Conservation (phyloP, 2,888 invertebrate species). For the Drosophila setosimentum region DNA sequence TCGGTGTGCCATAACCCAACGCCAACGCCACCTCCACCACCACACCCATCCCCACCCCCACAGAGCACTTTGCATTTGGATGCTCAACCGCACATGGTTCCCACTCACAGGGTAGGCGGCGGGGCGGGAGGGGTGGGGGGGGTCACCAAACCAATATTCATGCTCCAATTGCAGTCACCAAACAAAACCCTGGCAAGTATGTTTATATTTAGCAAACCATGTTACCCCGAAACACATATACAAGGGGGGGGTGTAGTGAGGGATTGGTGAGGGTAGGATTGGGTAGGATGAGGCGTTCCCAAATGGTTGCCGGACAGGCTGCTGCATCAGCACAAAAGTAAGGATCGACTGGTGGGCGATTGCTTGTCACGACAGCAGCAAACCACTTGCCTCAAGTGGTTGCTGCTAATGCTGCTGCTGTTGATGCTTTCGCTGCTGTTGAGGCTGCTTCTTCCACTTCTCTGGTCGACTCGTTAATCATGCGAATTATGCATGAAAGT, state of each 20-base stretch:
- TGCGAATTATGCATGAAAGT: slow-evolving; percentile 81
- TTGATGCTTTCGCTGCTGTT: slow-evolving; percentile 4
- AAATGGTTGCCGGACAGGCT: slow-evolving; percentile 28
- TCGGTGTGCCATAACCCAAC: slow-evolving; percentile 1
- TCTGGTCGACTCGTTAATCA: slow-evolving; percentile 71
- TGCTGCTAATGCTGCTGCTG: slow-evolving; percentile 39
- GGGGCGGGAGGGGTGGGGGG: neutral
- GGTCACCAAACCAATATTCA: slow-evolving; percentile 68
- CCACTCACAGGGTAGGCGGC: neutral
- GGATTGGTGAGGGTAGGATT: neutral
- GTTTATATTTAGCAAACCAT: slow-evolving; percentile 76
- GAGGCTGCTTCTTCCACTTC: neutral
- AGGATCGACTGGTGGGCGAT: slow-evolving; percentile 51
- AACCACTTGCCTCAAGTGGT: slow-evolving; percentile 69
- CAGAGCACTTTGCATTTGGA: slow-evolving; percentile 3
- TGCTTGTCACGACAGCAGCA: slow-evolving; percentile 57
- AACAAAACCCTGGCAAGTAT: slow-evolving; percentile 67
- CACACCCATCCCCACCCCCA: neutral
- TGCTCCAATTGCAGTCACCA: slow-evolving; percentile 76
- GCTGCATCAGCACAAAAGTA: slow-evolving; percentile 69
- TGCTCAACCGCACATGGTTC: slow-evolving; percentile 24
- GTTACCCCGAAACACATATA: slow-evolving; percentile 36
- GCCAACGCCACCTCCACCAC: neutral
- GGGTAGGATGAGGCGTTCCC: neutral
- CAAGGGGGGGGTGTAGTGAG: neutral